Evolutionary conservation across 2,113 vertebrate genomes (phyloP).

Genomic region (Helogale parvula): DNA sequence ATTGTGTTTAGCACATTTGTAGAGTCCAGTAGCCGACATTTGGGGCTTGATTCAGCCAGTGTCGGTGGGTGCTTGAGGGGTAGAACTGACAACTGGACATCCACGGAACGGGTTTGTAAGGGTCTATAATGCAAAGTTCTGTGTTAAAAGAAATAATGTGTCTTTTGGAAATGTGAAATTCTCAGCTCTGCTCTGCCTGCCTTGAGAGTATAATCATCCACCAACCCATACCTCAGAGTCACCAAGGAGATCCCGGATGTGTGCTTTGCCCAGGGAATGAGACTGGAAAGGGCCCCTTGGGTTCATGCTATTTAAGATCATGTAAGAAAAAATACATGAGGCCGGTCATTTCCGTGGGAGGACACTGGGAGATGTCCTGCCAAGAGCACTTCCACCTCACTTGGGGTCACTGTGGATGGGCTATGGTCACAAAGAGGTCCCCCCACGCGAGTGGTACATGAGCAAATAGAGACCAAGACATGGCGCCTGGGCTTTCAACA

Average conservation of each 20-base stretch:
- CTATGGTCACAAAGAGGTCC: neutral
- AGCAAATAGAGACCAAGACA: neutral
- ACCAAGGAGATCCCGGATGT: neutral
- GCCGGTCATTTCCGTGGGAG: neutral
- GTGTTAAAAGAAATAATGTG: neutral
- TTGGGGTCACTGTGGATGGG: neutral
- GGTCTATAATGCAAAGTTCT: neutral
- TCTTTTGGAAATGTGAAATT: conserved; percentile 17
- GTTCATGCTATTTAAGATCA: neutral
- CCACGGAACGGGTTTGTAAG: neutral
- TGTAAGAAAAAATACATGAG: neutral
- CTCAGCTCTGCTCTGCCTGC: neutral
- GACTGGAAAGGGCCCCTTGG: neutral
- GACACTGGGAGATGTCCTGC: neutral
- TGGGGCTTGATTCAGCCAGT: neutral
- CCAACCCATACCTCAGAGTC: neutral
- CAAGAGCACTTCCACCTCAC: neutral
- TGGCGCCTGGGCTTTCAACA: accelerated
- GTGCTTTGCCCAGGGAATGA: neutral
- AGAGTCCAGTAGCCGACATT: neutral
- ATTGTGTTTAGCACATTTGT: neutral
- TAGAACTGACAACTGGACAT: neutral
- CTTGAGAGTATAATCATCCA: neutral
- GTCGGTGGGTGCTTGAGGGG: neutral
- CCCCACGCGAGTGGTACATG: accelerated